Evolutionary conservation across 2,888 invertebrate species (phyloP), one percentile per base, ranked within the genome.

Genomic region (Ditula angustiorana): DNA sequence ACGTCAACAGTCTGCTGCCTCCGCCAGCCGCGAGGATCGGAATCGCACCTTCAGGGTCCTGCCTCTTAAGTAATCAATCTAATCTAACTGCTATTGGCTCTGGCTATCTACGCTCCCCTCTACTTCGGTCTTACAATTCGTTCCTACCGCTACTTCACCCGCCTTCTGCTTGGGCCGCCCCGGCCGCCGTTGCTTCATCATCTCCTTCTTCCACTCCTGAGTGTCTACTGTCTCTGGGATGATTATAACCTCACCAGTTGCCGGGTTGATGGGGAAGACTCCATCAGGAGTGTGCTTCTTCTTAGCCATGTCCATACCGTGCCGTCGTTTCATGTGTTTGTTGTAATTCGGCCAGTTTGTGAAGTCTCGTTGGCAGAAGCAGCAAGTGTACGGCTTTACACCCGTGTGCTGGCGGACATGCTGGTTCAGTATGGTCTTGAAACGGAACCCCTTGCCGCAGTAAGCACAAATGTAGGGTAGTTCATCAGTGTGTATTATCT

Each of bases 301-400:
- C 67, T 83, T 88, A 0, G 87, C 74, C 74, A 81, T 83, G 37
- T 86, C 80, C 68, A 77, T 93, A 21, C 95, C 94, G 71, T 96
- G 96, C 13, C 95, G 89, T 19, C 95, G 88, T 81, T 95, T 96
- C 95, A 96, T 96, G 75, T 96, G 96, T 75, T 96, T 96, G 75
- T 96, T 96, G 74, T 95, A 96, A 85, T 96, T 96, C 0, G 96
- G 95, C 95, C 96, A 96, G 81, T 96, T 96, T 0, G 96, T 95
- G 72, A 96, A 96, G 72, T 95, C 81, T 10, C 81, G 71, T 72
- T 95, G 94, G 76, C 96, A 96, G 64, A 95, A 93, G 13, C 93
- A 77, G 74, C 96, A 96, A 0, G 95, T 94, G 77, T 96, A 96
- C 0, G 96, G 96, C 53, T 95, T 92, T 44, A 94, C 95, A 0